phyloP scores from a whole-genome alignment of 2,113 vertebrate species.

The Pangasianodon gigas region DNA sequence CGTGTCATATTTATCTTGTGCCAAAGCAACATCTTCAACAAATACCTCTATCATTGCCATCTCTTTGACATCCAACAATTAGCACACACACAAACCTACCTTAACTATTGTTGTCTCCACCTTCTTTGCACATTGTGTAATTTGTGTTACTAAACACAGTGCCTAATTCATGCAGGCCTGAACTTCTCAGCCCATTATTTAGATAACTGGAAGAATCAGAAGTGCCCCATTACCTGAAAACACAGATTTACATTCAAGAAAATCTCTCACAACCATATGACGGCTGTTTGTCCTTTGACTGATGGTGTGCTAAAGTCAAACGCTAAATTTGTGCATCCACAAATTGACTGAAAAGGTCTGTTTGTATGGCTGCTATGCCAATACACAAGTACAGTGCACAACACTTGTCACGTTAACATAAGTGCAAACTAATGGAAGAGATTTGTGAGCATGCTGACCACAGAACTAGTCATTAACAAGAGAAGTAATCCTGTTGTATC shows the following conservation, averaged over 20 bases:
- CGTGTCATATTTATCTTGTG: background rate
- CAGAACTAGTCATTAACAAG: background rate
- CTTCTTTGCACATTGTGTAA: background rate
- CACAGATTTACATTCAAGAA: background rate
- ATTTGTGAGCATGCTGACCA: background rate
- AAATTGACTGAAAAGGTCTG: background rate
- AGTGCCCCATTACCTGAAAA: background rate
- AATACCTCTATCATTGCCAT: background rate
- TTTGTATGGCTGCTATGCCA: background rate
- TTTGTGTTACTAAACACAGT: background rate
- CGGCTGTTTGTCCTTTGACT: background rate
- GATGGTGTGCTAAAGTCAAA: background rate
- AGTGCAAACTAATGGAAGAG: background rate
- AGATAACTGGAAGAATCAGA: background rate
- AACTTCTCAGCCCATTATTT: background rate
- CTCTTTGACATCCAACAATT: background rate
- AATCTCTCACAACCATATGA: background rate
- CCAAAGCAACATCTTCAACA: background rate
- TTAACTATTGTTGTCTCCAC: background rate
- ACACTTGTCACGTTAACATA: background rate
- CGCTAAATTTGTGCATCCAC: background rate
- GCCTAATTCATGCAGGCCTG: background rate
- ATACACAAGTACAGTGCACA: background rate
- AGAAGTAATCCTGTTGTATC: background rate
- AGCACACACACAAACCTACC: background rate